phyloP scores from a whole-genome alignment of 35 echinoderm and acorn worm species.

The Anneissia japonica region DNA sequence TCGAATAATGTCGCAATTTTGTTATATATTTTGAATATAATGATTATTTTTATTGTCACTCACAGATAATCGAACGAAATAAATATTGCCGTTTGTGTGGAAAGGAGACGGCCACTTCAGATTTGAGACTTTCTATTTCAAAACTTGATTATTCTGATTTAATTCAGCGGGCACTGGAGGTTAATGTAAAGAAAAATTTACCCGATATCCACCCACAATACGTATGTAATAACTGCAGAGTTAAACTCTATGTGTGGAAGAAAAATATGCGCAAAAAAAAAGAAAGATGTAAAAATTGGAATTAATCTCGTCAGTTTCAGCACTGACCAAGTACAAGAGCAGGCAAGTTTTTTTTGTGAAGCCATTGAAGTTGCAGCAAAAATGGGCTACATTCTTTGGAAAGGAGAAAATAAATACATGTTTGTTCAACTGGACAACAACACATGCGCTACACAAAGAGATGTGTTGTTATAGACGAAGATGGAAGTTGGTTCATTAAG shows the following conservation, averaged over 20 bases:
- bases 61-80: no score
- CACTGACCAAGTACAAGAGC: no score
- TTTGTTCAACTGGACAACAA: neutral
- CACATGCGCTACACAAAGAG: neutral
- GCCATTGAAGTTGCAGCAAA: neutral
- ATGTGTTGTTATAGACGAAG: neutral
- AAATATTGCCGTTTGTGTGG: no score
- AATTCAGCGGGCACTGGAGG: neutral
- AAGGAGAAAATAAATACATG: neutral
- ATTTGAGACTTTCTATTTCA: no score
- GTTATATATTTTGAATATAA: no score
- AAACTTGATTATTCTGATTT: no score
- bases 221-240: neutral
- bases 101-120: no score
- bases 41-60: no score
- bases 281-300: neutral
- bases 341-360: no score
- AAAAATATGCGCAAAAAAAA: neutral
- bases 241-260: neutral
- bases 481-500: neutral
- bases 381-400: neutral
- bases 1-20: no score
- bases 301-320: no score
- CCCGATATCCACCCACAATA: neutral
- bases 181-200: neutral